Conservation (phyloP, 2,113 vertebrate genomes). For the Notothenia rossii region DNA sequence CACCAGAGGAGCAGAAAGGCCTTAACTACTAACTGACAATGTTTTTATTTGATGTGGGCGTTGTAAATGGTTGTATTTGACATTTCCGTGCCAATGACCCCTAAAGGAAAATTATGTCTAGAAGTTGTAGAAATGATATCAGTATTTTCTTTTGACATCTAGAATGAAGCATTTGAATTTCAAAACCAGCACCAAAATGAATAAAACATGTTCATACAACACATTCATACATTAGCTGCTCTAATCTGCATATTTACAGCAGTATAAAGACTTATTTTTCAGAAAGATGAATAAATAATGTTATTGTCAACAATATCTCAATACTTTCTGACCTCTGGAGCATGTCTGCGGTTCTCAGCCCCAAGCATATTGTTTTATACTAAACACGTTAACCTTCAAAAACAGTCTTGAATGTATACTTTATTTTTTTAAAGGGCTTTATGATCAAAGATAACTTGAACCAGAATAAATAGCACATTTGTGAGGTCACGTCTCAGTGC, state of each 20-base stretch:
- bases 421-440: neutral
- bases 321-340: neutral
- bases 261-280: neutral
- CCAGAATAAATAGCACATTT: too few relatives aligned
- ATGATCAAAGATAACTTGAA: too few relatives aligned
- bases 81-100: neutral
- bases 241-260: conserved; percentile 32
- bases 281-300: too few relatives aligned
- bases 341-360: too few relatives aligned
- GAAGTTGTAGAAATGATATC: neutral
- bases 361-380: neutral
- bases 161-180: conserved; percentile 35
- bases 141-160: conserved; percentile 9
- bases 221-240: conserved; percentile 28
- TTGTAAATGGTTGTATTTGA: conserved; percentile 18
- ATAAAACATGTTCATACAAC: conserved; percentile 44
- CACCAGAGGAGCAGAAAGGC: neutral
- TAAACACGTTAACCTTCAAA: neutral
- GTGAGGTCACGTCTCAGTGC: too few relatives aligned
- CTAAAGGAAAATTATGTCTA: too few relatives aligned
- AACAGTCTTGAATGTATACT: neutral
- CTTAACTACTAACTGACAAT: neutral
- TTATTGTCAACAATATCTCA: too few relatives aligned
- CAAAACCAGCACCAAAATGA: conserved; percentile 16
- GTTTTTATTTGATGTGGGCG: neutral